These are phyloP conservation scores for Pelochelys cantorii DNA, from an alignment of 2,797 vertebrate genomes.

Conservation along the genomic window DNA sequence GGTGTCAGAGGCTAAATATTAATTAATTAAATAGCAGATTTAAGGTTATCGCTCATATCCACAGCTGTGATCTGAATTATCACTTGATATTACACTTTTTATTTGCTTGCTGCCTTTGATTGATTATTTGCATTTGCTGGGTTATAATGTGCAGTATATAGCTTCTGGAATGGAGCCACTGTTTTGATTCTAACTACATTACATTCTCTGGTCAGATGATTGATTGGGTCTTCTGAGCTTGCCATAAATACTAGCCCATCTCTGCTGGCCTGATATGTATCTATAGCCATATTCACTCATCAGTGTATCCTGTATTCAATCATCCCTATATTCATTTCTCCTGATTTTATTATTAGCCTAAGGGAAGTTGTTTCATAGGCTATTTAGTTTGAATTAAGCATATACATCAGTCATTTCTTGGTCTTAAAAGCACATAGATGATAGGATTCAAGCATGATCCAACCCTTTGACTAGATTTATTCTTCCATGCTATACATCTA, in stretches of 20 bases:
- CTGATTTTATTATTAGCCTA: slow-evolving; percentile 75
- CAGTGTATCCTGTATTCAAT: slow-evolving; percentile 78
- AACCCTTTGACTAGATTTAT: background rate
- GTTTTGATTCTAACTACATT: slow-evolving; percentile 55
- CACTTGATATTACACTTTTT: slow-evolving; percentile 44
- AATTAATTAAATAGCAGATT: slow-evolving; percentile 66
- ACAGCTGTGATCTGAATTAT: slow-evolving; percentile 65
- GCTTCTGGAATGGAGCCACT: slow-evolving; percentile 25
- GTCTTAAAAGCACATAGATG: slow-evolving; percentile 56
- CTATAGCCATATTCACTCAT: slow-evolving; percentile 52
- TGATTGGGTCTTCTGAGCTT: slow-evolving; percentile 65
- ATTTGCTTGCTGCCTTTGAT: slow-evolving; percentile 44
- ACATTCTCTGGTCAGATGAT: slow-evolving; percentile 64
- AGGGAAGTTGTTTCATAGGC: slow-evolving; percentile 80
- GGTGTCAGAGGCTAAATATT: slow-evolving; percentile 59
- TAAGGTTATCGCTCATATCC: slow-evolving; percentile 61
- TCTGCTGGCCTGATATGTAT: slow-evolving; percentile 52
- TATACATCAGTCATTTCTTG: slow-evolving; percentile 59
- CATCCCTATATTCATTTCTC: slow-evolving; percentile 80
- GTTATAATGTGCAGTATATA: slow-evolving; percentile 26
- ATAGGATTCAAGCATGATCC: slow-evolving; percentile 32
- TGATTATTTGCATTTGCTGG: slow-evolving; percentile 73
- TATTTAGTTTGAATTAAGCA: slow-evolving; percentile 82
- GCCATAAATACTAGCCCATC: slow-evolving; percentile 30
- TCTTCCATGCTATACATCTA: background rate